phyloP scores from a whole-genome alignment of 1,140 invertebrate species.

The Pentalonia nigronervosa region DNA sequence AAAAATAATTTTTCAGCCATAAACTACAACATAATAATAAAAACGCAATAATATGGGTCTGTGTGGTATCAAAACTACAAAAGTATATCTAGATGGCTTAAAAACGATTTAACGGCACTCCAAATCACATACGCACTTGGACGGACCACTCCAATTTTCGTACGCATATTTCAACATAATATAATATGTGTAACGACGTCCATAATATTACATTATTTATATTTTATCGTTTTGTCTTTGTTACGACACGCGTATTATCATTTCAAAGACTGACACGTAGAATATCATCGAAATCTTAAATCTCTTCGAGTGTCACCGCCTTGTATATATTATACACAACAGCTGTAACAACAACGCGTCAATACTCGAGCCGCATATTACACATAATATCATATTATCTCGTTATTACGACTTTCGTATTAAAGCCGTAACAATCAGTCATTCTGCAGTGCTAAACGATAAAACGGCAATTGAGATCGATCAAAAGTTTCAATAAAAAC shows the following conservation, averaged over 20 bases:
- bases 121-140: neutral
- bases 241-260: neutral
- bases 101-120: neutral
- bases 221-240: neutral
- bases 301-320: conserved; percentile 5
- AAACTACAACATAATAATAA: neutral
- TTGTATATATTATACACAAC: neutral
- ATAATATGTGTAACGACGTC: neutral
- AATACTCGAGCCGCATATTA: neutral
- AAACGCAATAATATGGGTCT: neutral
- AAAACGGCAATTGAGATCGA: neutral
- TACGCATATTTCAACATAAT: neutral
- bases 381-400: neutral
- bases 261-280: neutral
- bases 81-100: neutral
- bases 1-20: neutral
- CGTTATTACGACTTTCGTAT: neutral
- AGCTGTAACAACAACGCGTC: neutral
- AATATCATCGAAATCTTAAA: neutral
- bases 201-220: neutral
- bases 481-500: neutral
- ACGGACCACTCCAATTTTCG: neutral
- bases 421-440: neutral
- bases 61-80: neutral
- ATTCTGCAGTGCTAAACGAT: neutral